Conservation (phyloP, 1,140 invertebrate species). For the Aricia agestis region DNA sequence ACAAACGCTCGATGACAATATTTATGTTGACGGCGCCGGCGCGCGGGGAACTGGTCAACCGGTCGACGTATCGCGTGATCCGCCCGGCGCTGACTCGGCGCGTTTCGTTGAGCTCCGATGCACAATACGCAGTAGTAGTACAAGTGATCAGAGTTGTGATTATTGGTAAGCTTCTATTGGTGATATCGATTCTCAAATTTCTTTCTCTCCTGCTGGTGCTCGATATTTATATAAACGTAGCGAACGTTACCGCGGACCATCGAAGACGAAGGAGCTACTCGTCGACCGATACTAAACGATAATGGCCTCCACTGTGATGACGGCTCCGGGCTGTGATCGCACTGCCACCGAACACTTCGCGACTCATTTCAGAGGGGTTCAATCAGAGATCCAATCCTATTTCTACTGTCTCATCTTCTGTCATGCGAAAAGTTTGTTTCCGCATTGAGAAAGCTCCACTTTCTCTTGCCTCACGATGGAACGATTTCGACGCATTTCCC, state of each 20-base stretch:
- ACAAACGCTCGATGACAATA: slow-evolving; percentile 16
- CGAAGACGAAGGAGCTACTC: too few species aligned
- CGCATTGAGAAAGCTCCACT: not conserved
- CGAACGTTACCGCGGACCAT: too few species aligned
- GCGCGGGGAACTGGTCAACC: too few species aligned
- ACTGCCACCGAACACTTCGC: too few species aligned
- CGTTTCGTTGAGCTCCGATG: not conserved
- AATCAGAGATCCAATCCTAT: too few species aligned
- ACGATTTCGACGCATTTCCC: not conserved
- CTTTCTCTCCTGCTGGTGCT: not conserved
- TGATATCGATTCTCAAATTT: not conserved
- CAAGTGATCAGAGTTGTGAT: slow-evolving; percentile 9
- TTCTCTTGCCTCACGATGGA: too few species aligned
- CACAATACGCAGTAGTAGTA: slow-evolving; percentile 1
- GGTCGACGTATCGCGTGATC: too few species aligned
- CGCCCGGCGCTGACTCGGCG: not conserved
- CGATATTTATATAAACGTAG: not conserved
- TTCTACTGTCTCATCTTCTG: too few species aligned
- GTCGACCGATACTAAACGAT: too few species aligned
- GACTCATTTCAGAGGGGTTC: too few species aligned
- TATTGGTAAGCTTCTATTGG: slow-evolving; percentile 10
- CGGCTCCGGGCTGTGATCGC: not conserved
- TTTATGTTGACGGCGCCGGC: slow-evolving; percentile 29
- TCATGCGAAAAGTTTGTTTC: not conserved
- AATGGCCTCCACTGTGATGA: not conserved